A percentile compares a stretch with the other conserved stretches of the same genome.
Conservation (phyloP, 2,113 vertebrate genomes). For the Archilochus colubris region DNA sequence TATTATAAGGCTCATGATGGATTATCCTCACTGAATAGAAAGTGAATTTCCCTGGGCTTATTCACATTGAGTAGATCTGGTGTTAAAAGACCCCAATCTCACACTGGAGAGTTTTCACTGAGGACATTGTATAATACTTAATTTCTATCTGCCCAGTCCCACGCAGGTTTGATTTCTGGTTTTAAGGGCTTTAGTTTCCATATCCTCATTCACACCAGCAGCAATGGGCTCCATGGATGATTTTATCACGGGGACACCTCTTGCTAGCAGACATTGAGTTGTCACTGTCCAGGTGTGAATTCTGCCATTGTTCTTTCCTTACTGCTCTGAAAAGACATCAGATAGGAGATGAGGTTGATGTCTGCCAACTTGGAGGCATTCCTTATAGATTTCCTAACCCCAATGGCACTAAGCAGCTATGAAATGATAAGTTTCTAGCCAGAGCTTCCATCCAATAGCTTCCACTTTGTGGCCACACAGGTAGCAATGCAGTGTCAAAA, state of each 20-base stretch:
- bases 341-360: background rate
- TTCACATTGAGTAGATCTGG: background rate
- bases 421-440: background rate
- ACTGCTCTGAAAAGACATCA: background rate
- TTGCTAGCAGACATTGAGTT: rapidly evolving
- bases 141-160: background rate
- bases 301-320: background rate
- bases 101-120: background rate
- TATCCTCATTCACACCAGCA: background rate
- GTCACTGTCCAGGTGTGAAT: background rate
- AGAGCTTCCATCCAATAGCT: rapidly evolving
- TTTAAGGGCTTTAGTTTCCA: background rate
- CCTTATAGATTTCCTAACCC: background rate
- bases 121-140: background rate
- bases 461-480: background rate
- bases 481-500: background rate
- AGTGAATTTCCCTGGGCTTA: background rate
- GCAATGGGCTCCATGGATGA: rapidly evolving
- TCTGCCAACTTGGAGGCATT: background rate
- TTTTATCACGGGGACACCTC: background rate
- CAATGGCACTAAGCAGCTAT: background rate
- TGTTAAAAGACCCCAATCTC: background rate
- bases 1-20: background rate
- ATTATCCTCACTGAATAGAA: slow-evolving; percentile 11
- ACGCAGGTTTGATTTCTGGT: background rate